Percentiles rank a stretch among this genome's conserved stretches.
phyloP scores from a whole-genome alignment of 2,888 invertebrate species.

The Enoplolaimus lenunculus region DNA sequence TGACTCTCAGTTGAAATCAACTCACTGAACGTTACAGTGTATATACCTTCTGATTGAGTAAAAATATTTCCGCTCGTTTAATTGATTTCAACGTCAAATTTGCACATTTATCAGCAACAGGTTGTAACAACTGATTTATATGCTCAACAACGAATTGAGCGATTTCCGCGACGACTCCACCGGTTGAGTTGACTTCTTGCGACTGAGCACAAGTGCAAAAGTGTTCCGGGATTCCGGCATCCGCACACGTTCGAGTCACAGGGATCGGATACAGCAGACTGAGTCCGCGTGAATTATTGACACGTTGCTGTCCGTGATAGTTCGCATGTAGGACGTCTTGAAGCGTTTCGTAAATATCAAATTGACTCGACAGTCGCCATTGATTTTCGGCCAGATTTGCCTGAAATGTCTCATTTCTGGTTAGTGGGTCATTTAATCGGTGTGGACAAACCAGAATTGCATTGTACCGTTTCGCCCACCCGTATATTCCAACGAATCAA shows the following conservation, averaged over 20 bases:
- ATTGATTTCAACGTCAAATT: neutral
- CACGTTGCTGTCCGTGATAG: constrained; percentile 13
- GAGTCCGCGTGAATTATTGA: neutral
- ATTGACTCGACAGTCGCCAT: constrained; percentile 1
- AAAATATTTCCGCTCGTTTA: constrained; percentile 10
- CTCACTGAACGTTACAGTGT: too few species aligned
- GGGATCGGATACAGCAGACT: constrained; percentile 17
- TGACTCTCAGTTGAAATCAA: too few species aligned
- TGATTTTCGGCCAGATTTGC: constrained; percentile 10
- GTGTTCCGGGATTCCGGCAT: constrained; percentile 21
- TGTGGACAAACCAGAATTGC: too few species aligned
- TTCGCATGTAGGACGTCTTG: neutral
- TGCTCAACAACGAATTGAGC: neutral
- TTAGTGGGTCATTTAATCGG: too few species aligned
- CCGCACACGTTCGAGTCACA: constrained; percentile 10
- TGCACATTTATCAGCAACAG: constrained; percentile 2
- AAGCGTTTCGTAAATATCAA: constrained; percentile 21
- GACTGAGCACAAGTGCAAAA: constrained; percentile 18
- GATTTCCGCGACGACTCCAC: neutral
- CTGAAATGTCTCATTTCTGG: too few species aligned
- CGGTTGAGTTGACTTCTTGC: neutral
- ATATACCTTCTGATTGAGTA: neutral
- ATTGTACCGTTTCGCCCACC: too few species aligned
- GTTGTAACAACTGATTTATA: neutral
- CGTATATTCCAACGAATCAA: too few species aligned